Conservation (phyloP, 2,113 vertebrate genomes). For the Hystrix cristata region DNA sequence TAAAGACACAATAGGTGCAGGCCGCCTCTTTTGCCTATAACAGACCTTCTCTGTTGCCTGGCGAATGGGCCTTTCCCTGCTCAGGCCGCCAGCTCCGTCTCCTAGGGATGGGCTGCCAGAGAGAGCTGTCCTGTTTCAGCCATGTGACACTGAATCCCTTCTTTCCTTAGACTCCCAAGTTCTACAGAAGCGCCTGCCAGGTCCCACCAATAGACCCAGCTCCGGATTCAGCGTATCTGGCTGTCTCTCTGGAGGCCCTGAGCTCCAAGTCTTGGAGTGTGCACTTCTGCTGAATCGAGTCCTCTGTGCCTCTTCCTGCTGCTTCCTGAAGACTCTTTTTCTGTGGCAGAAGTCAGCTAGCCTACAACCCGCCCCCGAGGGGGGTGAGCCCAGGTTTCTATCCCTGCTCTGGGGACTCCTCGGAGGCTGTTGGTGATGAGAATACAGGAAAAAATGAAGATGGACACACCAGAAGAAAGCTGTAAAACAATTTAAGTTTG, state of each 20-base stretch:
- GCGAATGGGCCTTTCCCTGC: background rate
- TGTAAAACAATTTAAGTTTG: background rate
- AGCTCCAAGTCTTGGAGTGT: background rate
- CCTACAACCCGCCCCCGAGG: background rate
- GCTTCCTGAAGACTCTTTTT: background rate
- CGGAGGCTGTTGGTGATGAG: background rate
- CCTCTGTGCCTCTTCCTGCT: background rate
- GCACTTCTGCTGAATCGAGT: background rate
- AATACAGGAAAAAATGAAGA: background rate
- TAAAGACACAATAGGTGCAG: background rate
- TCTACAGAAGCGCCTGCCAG: background rate
- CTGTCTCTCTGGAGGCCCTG: background rate
- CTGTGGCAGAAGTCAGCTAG: background rate
- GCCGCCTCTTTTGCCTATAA: background rate
- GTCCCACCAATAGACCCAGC: background rate
- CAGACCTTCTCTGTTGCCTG: too few relatives aligned
- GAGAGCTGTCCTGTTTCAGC: background rate
- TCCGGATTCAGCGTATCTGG: background rate
- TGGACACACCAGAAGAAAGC: background rate
- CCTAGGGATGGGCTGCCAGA: background rate
- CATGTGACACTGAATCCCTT: background rate
- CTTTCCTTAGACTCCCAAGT: background rate
- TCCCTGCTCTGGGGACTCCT: background rate
- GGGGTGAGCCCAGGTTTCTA: background rate
- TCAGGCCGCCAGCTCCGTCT: background rate